Base-by-base conservation (phyloP, 2,797 vertebrate species). In the Sebastes itinus region DNA sequence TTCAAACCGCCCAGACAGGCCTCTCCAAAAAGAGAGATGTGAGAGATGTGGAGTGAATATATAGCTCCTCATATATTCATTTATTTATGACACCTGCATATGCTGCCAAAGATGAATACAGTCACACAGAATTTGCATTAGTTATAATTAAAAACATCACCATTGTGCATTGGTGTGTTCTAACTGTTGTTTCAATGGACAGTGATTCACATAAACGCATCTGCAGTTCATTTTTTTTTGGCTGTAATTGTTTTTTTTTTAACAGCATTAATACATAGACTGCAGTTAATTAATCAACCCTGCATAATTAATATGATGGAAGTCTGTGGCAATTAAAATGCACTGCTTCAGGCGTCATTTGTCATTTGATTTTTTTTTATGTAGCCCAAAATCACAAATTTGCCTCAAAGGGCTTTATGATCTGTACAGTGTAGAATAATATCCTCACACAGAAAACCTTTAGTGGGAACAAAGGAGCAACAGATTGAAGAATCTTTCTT, bases 281-380 rank as follows among this genome's bases (percentile, higher is more conserved):
- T 35, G 14, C 33, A 70, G 75, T 49, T 7, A 65, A 71, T 87
- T 77, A 86, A 78, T 69, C 23, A 55, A 6, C 63, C 52, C 25
- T 3, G 23, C 55, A 59, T 63, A 74, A 80, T 46, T 46, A 52
- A n/a, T n/a, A 52, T 52, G 16, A 18, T 6, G 38, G 38, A 49
- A 49, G 76, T 67, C 69, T 28, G 79, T 66, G 42, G 46, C 49
- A 58, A 63, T 76, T 67, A 68, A 67, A 79, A 74, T 33, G 6
- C 52, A 54, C 28, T 2, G 76, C 71, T 28, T 55, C 72, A 60
- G 59, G n/a, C 54, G 3, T 10, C 23, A 30, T 14, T 77, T 69
- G 22, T 84, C 22, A 71, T 76, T 12, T 5, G 6, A 16, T 32
- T n/a, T 69, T 69, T 32, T 60, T 27, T 8, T 42, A 42, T 42